A percentile compares a stretch with the other conserved stretches of the same genome.
phyloP scores from a whole-genome alignment of 2,888 invertebrate genomes.

The Nebria brevicollis region DNA sequence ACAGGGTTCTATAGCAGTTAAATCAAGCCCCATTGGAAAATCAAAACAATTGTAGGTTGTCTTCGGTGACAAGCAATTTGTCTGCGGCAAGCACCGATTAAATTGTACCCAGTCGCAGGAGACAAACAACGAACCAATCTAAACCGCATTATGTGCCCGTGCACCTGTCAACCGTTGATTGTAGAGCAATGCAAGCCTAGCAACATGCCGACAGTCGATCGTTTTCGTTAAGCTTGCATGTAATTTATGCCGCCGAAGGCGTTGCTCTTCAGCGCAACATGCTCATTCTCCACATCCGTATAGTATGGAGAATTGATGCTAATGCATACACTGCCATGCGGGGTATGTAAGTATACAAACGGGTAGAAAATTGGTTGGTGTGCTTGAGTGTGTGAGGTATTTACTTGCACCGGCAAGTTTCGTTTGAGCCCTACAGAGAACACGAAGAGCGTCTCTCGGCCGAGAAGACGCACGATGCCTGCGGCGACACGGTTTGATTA shows the following conservation, averaged over 20 bases:
- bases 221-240: slow-evolving; percentile 10
- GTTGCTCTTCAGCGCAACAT: slow-evolving; percentile 3
- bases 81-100: background rate
- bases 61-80: background rate
- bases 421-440: background rate
- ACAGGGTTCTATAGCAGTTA: background rate
- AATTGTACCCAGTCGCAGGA: background rate
- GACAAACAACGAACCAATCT: background rate
- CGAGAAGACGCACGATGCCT: background rate
- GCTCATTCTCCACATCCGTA: background rate
- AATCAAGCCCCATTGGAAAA: background rate
- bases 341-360: background rate
- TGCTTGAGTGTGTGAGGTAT: background rate
- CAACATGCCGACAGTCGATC: background rate
- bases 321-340: background rate
- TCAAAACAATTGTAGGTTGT: background rate
- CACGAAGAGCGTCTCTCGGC: background rate
- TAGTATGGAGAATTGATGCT: background rate
- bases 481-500: slow-evolving; percentile 40
- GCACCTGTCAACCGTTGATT: slow-evolving; percentile 1
- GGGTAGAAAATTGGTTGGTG: background rate
- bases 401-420: background rate
- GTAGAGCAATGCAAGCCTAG: background rate
- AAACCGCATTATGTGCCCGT: background rate
- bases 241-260: slow-evolving; percentile 20